Evolutionary conservation across 2,113 vertebrate species (phyloP).

Genomic region (Hylia prasina): DNA sequence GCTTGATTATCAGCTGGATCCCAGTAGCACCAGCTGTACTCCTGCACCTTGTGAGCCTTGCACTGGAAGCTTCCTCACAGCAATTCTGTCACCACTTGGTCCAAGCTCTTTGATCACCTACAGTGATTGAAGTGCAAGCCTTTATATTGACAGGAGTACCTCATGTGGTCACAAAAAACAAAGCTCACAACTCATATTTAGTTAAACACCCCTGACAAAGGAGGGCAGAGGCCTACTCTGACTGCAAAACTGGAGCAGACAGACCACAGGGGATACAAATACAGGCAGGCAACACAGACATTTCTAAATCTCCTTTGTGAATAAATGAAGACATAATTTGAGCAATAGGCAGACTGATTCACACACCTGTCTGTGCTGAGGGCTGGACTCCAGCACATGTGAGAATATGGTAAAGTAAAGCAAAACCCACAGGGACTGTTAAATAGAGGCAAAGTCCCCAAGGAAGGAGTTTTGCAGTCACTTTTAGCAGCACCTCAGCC

Average conservation of each 20-base stretch:
- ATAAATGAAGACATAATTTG: neutral
- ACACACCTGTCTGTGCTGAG: neutral
- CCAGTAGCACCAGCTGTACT: neutral
- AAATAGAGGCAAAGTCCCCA: neutral
- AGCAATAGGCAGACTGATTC: neutral
- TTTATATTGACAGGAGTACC: neutral
- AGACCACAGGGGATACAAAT: neutral
- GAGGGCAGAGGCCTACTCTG: neutral
- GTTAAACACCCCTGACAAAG: neutral
- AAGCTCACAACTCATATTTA: neutral
- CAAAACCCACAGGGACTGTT: constrained; percentile 20
- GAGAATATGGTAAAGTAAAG: neutral
- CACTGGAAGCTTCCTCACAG: neutral
- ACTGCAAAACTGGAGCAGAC: neutral
- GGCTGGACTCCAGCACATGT: neutral
- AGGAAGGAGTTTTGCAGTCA: constrained; percentile 12
- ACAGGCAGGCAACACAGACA: neutral
- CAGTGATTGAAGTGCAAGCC: neutral
- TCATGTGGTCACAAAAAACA: neutral
- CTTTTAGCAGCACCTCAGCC: neutral
- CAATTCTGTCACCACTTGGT: neutral
- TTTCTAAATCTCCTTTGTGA: neutral
- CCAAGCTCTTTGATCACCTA: neutral
- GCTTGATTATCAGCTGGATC: neutral
- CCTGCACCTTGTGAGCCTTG: neutral